Conservation (phyloP, 2,888 invertebrate genomes). For the Matsumyia berberina region DNA sequence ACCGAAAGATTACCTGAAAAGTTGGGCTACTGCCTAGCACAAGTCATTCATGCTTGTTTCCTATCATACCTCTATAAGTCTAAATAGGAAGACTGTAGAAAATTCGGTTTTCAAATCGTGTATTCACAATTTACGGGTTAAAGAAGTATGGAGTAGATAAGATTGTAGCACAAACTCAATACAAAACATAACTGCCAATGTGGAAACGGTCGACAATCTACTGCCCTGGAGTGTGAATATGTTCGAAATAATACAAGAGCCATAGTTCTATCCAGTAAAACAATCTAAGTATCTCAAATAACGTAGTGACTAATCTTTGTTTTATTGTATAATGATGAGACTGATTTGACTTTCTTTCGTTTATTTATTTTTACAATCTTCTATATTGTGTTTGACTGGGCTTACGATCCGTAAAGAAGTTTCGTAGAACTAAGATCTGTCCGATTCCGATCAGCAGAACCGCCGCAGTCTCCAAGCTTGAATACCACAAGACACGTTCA, state of each 20-base stretch:
- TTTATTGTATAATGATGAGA: constrained; percentile 62
- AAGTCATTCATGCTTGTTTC: no score
- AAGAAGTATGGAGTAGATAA: no score
- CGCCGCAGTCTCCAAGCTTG: constrained; percentile 93
- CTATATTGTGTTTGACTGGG: constrained; percentile 84
- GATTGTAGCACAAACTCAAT: no score
- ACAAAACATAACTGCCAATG: neutral
- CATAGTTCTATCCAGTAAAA: constrained; percentile 13
- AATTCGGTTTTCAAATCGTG: no score
- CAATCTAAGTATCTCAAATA: constrained; percentile 36
- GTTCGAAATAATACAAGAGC: neutral
- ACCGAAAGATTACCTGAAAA: no score
- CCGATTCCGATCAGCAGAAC: constrained; percentile 94
- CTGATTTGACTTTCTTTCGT: constrained; percentile 42
- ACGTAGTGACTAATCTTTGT: constrained; percentile 71
- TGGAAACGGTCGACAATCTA: neutral
- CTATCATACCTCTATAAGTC: no score
- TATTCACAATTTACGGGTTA: no score
- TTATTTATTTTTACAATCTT: constrained; percentile 79
- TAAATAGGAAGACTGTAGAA: no score
- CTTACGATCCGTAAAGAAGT: constrained; percentile 93
- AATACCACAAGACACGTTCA: constrained; percentile 97
- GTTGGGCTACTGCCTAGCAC: no score
- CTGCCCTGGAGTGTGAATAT: neutral
- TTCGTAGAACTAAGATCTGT: constrained; percentile 95